Conservation (phyloP, 2,888 invertebrate species). For the Elegia similella region DNA sequence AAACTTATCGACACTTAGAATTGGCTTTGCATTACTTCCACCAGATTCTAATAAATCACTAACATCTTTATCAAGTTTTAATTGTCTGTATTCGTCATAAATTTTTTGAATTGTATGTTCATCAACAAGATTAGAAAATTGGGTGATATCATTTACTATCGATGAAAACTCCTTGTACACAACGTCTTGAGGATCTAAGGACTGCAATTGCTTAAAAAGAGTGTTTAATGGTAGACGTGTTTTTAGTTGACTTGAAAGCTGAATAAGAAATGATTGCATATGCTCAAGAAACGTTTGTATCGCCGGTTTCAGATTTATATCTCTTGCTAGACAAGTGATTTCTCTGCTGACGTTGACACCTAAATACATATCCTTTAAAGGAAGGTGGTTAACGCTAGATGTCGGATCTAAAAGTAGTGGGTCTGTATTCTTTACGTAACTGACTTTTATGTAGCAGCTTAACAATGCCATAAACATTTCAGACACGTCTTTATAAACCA, state of each 20-base stretch:
- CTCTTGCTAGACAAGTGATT: conserved; percentile 10
- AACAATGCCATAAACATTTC: conserved; percentile 3
- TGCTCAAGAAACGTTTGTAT: conserved; percentile 18
- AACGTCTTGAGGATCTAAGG: conserved; percentile 22
- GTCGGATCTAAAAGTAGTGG: too few relatives aligned
- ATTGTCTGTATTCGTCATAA: conserved; percentile 20
- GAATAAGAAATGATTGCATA: conserved; percentile 18
- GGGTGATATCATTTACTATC: conserved; percentile 3
- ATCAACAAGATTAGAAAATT: conserved; percentile 18
- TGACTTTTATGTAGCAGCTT: conserved; percentile 13
- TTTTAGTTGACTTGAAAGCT: conserved; percentile 20
- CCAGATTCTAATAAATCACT: conserved; percentile 19
- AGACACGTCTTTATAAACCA: conserved; percentile 4
- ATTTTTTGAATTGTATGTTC: conserved; percentile 19
- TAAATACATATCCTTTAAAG: background rate
- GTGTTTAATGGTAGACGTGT: conserved; percentile 18
- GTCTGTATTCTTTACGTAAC: background rate
- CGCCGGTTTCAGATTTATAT: conserved; percentile 13
- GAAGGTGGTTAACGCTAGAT: too few relatives aligned
- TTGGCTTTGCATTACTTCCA: conserved; percentile 17
- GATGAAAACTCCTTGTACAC: conserved; percentile 22
- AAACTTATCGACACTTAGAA: conserved; percentile 22
- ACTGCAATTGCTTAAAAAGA: conserved; percentile 21
- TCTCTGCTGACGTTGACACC: conserved; percentile 13
- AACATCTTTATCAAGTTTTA: conserved; percentile 18